Percentiles rank a stretch among this genome's conserved stretches.
Conservation (phyloP, 2,888 invertebrate species). For the Lordiphosa andalusiaca region DNA sequence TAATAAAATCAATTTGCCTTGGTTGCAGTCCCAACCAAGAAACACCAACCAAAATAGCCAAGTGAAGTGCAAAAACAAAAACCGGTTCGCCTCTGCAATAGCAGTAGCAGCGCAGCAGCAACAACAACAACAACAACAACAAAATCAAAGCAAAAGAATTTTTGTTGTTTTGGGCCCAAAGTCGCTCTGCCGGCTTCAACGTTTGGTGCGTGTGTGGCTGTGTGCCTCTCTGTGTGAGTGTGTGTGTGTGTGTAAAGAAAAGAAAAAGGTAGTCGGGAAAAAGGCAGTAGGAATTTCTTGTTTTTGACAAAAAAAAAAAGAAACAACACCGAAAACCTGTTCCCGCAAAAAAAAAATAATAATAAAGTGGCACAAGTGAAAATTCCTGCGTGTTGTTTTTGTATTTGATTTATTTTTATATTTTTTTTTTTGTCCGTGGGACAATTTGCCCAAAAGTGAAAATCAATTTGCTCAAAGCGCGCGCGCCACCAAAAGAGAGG, state of each 20-base stretch:
- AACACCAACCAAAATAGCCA: slow-evolving; percentile 40
- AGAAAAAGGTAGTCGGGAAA: slow-evolving; percentile 56
- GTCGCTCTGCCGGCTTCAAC: slow-evolving; percentile 14
- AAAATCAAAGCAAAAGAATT: slow-evolving; percentile 45
- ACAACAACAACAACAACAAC: slow-evolving; percentile 34
- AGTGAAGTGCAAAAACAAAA: slow-evolving; percentile 75
- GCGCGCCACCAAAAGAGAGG: slow-evolving; percentile 45
- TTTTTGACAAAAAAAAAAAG: slow-evolving; percentile 25
- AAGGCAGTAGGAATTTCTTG: slow-evolving; percentile 50
- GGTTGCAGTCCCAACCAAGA: slow-evolving; percentile 18
- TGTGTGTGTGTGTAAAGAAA: slow-evolving; percentile 31
- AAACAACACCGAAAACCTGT: slow-evolving; percentile 48
- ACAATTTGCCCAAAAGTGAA: slow-evolving; percentile 69
- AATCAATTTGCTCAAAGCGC: slow-evolving; percentile 69
- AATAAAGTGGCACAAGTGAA: slow-evolving; percentile 74
- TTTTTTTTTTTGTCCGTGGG: slow-evolving; percentile 45
- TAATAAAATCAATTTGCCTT: slow-evolving; percentile 16
- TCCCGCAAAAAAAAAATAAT: slow-evolving; percentile 39
- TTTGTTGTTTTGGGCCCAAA: slow-evolving; percentile 38
- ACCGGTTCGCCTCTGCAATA: slow-evolving; percentile 68
- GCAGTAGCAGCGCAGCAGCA: slow-evolving; percentile 38
- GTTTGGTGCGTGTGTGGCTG: slow-evolving; percentile 19
- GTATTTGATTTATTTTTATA: slow-evolving; percentile 36
- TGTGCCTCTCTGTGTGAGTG: slow-evolving; percentile 26
- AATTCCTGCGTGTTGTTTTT: slow-evolving; percentile 60